Base-by-base conservation (phyloP, 2,113 vertebrate genomes). In the Notothenia rossii region DNA sequence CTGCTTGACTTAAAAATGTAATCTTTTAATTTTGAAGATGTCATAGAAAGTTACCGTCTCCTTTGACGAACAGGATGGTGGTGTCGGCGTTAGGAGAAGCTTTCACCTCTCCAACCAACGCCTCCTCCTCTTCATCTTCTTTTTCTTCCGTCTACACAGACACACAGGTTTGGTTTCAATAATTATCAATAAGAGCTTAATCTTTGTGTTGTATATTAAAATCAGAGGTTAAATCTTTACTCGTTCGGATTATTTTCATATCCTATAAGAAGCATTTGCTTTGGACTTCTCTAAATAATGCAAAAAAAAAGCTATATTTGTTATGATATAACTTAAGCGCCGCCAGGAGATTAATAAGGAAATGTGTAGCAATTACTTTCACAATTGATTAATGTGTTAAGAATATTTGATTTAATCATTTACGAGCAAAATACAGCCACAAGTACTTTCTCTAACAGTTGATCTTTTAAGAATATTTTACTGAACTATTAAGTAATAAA, bases 11-110 rank as follows among this genome's bases (percentile, higher is more conserved):
- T 45, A 46, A 46, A 70, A 49, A 49, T 13, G 5, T 13, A 17
- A 15, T 17, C 1, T 15, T 50, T 50, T 5, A 5, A 17, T 50
- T 4, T 40, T 40, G 36, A 40, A 7, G 36, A 40, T 40, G 36
- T 40, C 36, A 7, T 40, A 40, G 1, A 40, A 40, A 40, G 36
- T 60, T 18, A 99, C 98, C 98, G 89, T 99, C 98, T 83, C 98
- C 98, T 91, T 98, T 99, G 68, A 99, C 98, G 79, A 99, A 99
- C 17, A 99, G 89, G 86, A 99, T 99, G 64, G 97, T 98, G 79
- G 98, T 99, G 84, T 99, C 98, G 22, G 97, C 98, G 61, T 96
- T 96, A 7, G 98, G 98, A 5, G 98, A 99, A 18, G 98, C 97
- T 94, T 98, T 99, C 51, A 97, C 95, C 81, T 99, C 98, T 48